Base-by-base conservation (phyloP, 2,113 vertebrate species). In the Nycticebus coucang region DNA sequence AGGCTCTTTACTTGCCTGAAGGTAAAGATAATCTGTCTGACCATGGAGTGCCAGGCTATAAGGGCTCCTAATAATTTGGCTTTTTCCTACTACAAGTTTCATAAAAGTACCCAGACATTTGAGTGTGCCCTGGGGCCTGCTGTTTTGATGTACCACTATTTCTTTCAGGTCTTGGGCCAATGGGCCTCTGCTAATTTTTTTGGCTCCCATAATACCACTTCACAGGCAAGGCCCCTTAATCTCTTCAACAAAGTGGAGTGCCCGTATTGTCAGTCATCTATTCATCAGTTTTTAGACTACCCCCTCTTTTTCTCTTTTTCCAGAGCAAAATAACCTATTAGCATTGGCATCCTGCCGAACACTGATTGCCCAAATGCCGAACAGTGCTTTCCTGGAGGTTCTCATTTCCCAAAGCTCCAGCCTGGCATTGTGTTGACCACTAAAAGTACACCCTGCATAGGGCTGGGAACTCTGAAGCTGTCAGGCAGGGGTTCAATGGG, bases 241-340 rank as follows among this genome's bases (percentile, higher is more conserved):
- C 93, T 96, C 71, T 57, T 84, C 93, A 89, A 72, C 37, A 72
- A 95, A 95, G 18, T 93, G 69, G 59, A 96, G 83, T 93, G 94
- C 71, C 85, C 22, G 21, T 77, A 95, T 94, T 94, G 91, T 97
- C 96, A 89, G 75, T 92, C 81, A 92, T 83, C 82, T 92, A 96
- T 94, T 96, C 91, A 96, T 87, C 69, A 68, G 93, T 62, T 79
- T 91, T 90, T 82, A 91, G n/a, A 94, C 81, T 50, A 91, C 30
- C 37, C 80, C 57, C 92, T 85, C 66, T 96, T 92, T 91, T 91
- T 72, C 81, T 85, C 69, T 57, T 90, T 95, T 92, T 96, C 95
- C 83, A 97, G 53, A 92, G 93, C 89, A 97, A 96, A 97, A 97
- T 96, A 96, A 96, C 91, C 83, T 95, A 96, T 96, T 96, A 96